Conservation (phyloP, 2,888 invertebrate species). For the Folsomia manolachei region DNA sequence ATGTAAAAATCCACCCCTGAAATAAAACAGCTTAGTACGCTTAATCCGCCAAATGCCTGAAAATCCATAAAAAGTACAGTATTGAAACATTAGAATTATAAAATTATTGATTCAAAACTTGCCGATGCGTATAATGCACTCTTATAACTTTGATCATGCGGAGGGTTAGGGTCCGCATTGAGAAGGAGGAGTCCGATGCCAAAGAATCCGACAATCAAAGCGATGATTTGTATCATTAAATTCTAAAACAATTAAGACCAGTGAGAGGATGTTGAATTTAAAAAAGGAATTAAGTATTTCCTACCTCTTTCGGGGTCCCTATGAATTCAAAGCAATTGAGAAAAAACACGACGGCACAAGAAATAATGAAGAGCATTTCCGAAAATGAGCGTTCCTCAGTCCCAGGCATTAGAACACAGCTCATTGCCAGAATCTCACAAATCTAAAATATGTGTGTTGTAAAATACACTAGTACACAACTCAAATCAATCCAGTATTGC, state of each 20-base stretch:
- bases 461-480: too few relatives aligned
- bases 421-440: not conserved
- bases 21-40: not conserved
- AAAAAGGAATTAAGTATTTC: not conserved
- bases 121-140: not conserved
- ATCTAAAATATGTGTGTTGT: too few relatives aligned
- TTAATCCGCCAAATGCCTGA: not conserved
- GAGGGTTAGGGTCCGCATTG: not conserved
- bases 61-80: not conserved
- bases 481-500: too few relatives aligned
- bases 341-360: not conserved
- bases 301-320: not conserved
- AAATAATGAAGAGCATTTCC: not conserved
- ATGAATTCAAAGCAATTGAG: not conserved
- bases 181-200: not conserved
- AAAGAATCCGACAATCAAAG: not conserved
- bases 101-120: not conserved
- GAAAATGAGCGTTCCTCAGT: not conserved
- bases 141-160: not conserved
- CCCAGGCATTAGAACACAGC: not conserved
- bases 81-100: too few relatives aligned
- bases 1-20: not conserved
- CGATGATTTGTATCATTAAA: not conserved
- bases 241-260: too few relatives aligned
- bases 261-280: too few relatives aligned